Evolutionary conservation across 2,888 invertebrate species (phyloP).

Genomic region (Chironomus tentans): DNA sequence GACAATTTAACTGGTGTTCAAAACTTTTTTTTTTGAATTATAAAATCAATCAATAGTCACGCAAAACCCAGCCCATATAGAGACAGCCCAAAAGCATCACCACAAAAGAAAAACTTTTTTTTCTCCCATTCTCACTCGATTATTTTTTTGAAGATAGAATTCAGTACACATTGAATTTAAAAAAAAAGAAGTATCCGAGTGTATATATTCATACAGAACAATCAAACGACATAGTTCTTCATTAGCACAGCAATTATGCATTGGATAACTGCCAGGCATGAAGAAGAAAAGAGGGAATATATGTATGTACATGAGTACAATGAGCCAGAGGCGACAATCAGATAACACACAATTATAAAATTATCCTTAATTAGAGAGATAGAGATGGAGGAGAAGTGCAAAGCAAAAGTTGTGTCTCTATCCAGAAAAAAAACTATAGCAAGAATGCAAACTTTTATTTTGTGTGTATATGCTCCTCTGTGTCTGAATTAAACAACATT

Average conservation of each 20-base stretch:
- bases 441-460: neutral
- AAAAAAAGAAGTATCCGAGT: neutral
- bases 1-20: too few relatives aligned
- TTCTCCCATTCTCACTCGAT: too few relatives aligned
- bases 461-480: too few relatives aligned
- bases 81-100: too few relatives aligned
- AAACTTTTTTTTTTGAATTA: too few relatives aligned
- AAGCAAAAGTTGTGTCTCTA: too few relatives aligned
- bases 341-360: conserved; percentile 25
- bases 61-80: neutral
- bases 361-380: conserved; percentile 25
- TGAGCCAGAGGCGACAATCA: conserved; percentile 18
- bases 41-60: neutral
- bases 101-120: too few relatives aligned
- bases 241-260: conserved; percentile 19
- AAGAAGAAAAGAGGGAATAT: neutral
- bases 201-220: neutral
- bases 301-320: neutral
- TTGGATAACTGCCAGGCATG: conserved; percentile 23
- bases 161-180: neutral
- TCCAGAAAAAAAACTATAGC: too few relatives aligned
- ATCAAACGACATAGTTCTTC: neutral
- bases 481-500: too few relatives aligned
- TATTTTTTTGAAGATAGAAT: neutral
- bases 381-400: neutral